phyloP scores from a whole-genome alignment of 1,140 invertebrate genomes.

The Onthophagus taurus region DNA sequence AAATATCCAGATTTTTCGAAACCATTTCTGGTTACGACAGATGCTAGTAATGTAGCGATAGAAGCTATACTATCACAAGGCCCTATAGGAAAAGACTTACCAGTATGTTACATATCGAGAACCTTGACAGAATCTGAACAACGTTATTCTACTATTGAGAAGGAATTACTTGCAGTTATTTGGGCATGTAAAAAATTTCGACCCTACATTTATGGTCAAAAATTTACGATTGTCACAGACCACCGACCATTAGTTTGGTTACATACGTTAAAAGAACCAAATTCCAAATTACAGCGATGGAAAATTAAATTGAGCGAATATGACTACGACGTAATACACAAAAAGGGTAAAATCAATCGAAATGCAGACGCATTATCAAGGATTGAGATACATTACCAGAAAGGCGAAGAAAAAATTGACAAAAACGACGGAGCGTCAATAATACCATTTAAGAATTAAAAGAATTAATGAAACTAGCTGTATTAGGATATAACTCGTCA shows the following conservation, averaged over 20 bases:
- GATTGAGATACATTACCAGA: constrained; percentile 6
- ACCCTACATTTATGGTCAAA: constrained; percentile 32
- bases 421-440: too few species aligned
- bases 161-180: constrained; percentile 33
- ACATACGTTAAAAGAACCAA: constrained; percentile 36
- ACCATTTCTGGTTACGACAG: constrained; percentile 23
- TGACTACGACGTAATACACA: constrained; percentile 30
- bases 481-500: background rate
- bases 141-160: constrained; percentile 32
- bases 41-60: constrained; percentile 27
- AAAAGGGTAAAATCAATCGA: constrained; percentile 9
- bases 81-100: constrained; percentile 17
- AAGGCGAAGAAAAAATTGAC: too few species aligned
- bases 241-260: constrained; percentile 42
- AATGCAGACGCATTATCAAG: constrained; percentile 15
- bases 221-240: constrained; percentile 33
- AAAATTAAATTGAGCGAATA: constrained; percentile 30
- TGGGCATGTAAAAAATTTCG: constrained; percentile 37
- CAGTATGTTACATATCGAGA: constrained; percentile 20
- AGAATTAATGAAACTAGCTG: too few species aligned
- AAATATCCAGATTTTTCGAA: constrained; percentile 6
- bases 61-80: constrained; percentile 27
- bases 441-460: too few species aligned
- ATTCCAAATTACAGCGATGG: constrained; percentile 27
- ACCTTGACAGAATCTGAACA: constrained; percentile 18